These are phyloP conservation scores for Apamea anceps DNA, from an alignment of 2,888 invertebrate genomes.

Conservation along the genomic window DNA sequence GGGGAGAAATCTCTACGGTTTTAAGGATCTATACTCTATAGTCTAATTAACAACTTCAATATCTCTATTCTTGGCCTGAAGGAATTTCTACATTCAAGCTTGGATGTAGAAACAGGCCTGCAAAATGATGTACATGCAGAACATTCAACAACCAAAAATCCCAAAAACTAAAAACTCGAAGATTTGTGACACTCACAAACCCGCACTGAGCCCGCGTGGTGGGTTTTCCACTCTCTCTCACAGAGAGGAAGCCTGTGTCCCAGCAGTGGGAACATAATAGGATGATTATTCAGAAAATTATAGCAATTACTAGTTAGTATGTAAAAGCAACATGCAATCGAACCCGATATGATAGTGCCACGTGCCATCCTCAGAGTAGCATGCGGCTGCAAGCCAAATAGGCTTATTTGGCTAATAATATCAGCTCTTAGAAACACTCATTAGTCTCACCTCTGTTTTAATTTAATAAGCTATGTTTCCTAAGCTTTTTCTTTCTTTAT, in stretches of 20 bases:
- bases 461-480: neutral
- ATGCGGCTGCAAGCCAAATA: no score
- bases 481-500: neutral
- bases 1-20: slow-evolving; percentile 30
- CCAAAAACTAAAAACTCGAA: neutral
- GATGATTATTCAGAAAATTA: neutral
- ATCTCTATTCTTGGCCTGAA: neutral
- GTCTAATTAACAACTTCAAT: slow-evolving; percentile 13
- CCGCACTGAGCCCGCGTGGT: neutral
- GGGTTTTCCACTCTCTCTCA: neutral
- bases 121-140: neutral
- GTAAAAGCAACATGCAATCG: neutral
- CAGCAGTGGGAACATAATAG: neutral
- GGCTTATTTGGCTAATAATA: neutral
- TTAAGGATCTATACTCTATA: slow-evolving; percentile 19
- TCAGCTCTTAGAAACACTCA: neutral
- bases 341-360: neutral
- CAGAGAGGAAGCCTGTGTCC: neutral
- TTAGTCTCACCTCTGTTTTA: slow-evolving; percentile 1
- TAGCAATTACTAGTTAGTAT: neutral
- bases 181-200: neutral
- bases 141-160: neutral
- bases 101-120: neutral
- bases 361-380: neutral
- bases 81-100: neutral